Base-by-base conservation (phyloP, 1,140 invertebrate species). In the Tenebrio molitor region DNA sequence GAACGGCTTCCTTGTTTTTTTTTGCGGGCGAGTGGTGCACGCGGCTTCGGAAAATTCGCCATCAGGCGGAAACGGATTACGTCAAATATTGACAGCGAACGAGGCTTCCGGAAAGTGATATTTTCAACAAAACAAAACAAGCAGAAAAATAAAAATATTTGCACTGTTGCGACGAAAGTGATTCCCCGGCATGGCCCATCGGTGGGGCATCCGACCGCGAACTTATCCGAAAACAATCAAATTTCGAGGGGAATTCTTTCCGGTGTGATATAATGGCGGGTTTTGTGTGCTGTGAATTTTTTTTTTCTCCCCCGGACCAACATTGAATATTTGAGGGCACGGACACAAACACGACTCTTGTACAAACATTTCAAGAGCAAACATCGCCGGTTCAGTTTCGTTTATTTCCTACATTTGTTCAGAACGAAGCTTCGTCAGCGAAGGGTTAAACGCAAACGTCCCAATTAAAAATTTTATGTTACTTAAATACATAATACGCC, bases 71-170 rank as follows among this genome's bases (percentile, higher is more conserved):
- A 58, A 25, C 15, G 50, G 50, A 58, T 58, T 58, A 58, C 50
- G 50, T 29, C 50, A 58, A 58, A 58, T 58, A 58, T 58, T 58
- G 50, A 58, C 50, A 58, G 21, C 15, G 50, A 58, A 14, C 50
- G 12, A 25, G 50, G 10, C 21, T 53, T 25, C 2, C 17, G 17
- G 46, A 53, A 53, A 53, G 17, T 23, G 50, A 58, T 58, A 58
- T 29, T 58, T 58, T 29, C 50, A 16, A 25, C 23, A 58, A 58
- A 58, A 58, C 50, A 58, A 58, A 58, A 58, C 50, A 58, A 58
- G 50, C 50, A 33, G 23, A 58, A 46, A 58, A 58, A 58, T 58
- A 58, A 58, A 58, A 58, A 58, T 58, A 58, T 58, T 58, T 58
- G 50, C 23, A 50, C 15, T 10, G 36, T n/a, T n/a, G n/a, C n/a